Percentiles rank a stretch among this genome's conserved stretches.
Evolutionary conservation across 2,113 vertebrate genomes (phyloP).

Genomic region (Ascaphus truei): DNA sequence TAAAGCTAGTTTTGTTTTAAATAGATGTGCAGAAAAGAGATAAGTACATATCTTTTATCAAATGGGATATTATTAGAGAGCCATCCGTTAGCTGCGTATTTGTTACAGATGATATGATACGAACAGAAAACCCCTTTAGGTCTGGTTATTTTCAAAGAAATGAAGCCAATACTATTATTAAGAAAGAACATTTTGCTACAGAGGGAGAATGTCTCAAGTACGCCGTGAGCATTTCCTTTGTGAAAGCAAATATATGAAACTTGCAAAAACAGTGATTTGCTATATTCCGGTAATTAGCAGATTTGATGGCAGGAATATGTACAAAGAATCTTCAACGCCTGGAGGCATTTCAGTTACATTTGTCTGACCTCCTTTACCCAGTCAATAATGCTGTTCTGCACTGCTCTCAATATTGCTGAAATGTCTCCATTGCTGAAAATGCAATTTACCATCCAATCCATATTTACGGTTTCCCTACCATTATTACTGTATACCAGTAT

Average conservation of each 20-base stretch:
- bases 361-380: background rate
- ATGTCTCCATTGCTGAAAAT: background rate
- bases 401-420: background rate
- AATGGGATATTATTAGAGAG: background rate
- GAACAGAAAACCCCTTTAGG: background rate
- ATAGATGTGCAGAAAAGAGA: too few relatives aligned
- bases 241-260: background rate
- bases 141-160: background rate
- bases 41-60: too few relatives aligned
- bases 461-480: too few relatives aligned
- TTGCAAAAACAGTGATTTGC: too few relatives aligned
- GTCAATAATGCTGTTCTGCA: too few relatives aligned
- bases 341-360: background rate
- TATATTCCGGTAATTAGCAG: too few relatives aligned
- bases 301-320: background rate
- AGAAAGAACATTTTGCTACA: background rate
- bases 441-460: too few relatives aligned
- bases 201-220: background rate
- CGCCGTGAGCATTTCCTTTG: conserved; percentile 12
- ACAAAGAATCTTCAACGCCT: background rate
- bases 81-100: background rate
- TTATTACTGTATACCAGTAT: too few relatives aligned
- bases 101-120: background rate
- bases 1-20: too few relatives aligned
- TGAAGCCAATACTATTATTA: background rate